Percentiles rank a stretch among this genome's conserved stretches.
Conservation (phyloP, 2,113 vertebrate genomes). For the Melanotaenia duboulayi region DNA sequence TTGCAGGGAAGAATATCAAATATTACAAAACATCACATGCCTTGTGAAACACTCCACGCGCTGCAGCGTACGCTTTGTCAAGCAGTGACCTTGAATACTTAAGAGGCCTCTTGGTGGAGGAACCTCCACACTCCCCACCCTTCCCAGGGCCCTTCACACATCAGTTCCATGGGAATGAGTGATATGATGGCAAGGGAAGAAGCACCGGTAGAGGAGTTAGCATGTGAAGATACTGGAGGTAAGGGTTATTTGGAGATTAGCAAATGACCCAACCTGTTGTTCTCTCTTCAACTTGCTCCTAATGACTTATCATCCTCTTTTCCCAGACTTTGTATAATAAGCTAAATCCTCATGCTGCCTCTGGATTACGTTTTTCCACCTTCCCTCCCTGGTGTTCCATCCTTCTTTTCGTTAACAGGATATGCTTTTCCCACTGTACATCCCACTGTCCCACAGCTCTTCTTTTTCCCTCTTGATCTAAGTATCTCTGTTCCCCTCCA, state of each 20-base stretch:
- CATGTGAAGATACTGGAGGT: conserved; percentile 22
- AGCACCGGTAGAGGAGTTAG: conserved; percentile 18
- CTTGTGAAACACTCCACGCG: conserved; percentile 61
- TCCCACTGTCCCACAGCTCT: conserved; percentile 26
- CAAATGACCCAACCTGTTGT: conserved; percentile 68
- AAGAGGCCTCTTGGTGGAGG: conserved; percentile 57
- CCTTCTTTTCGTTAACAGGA: conserved; percentile 21
- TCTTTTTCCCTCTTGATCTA: background rate
- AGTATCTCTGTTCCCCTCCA: conserved; percentile 22
- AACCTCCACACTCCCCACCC: background rate
- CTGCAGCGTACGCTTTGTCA: conserved; percentile 49
- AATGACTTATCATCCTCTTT: conserved; percentile 20
- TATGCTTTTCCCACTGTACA: conserved; percentile 32
- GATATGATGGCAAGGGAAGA: conserved; percentile 55
- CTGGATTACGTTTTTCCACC: conserved; percentile 45
- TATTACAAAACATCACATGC: conserved; percentile 73
- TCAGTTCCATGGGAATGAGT: conserved; percentile 57
- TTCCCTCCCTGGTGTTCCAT: conserved; percentile 42
- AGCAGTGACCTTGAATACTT: conserved; percentile 72
- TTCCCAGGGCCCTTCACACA: conserved; percentile 67
- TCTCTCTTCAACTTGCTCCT: conserved; percentile 21
- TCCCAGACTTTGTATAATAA: conserved; percentile 40
- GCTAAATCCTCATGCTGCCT: conserved; percentile 50
- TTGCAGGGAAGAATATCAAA: conserved; percentile 60
- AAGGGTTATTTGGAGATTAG: conserved; percentile 54